Conservation (phyloP, 1,140 invertebrate species). For the Frieseomelitta varia region DNA sequence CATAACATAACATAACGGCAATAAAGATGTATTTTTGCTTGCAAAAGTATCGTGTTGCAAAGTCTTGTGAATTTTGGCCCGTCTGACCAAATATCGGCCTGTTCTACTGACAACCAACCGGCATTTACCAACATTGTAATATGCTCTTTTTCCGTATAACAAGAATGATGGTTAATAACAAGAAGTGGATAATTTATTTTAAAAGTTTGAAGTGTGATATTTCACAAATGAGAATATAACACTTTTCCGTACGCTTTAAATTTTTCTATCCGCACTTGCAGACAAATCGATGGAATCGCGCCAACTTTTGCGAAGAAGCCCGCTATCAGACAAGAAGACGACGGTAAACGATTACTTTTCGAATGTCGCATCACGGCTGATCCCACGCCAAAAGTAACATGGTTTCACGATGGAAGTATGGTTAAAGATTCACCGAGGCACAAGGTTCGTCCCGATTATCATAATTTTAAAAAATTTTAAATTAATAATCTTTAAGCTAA, state of each 20-base stretch:
- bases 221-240: neutral
- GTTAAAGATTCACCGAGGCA: slow-evolving; percentile 91
- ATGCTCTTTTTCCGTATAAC: neutral
- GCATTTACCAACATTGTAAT: neutral
- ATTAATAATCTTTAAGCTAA: too few relatives aligned
- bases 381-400: slow-evolving; percentile 93
- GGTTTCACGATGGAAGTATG: slow-evolving; percentile 93
- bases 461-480: too few relatives aligned
- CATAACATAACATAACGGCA: neutral
- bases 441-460: slow-evolving; percentile 84
- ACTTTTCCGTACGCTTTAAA: too few relatives aligned
- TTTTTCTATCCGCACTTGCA: slow-evolving; percentile 75
- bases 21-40: neutral
- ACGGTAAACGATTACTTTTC: slow-evolving; percentile 96
- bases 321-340: slow-evolving; percentile 97
- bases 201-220: neutral
- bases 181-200: neutral
- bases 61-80: neutral
- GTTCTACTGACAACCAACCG: neutral
- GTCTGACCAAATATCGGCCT: neutral
- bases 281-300: slow-evolving; percentile 98
- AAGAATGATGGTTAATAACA: too few relatives aligned
- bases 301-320: slow-evolving; percentile 99
- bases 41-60: neutral
- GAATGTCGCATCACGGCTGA: slow-evolving; percentile 97